phyloP scores from a whole-genome alignment of 1,140 invertebrate species.

The Pomacea maculata region DNA sequence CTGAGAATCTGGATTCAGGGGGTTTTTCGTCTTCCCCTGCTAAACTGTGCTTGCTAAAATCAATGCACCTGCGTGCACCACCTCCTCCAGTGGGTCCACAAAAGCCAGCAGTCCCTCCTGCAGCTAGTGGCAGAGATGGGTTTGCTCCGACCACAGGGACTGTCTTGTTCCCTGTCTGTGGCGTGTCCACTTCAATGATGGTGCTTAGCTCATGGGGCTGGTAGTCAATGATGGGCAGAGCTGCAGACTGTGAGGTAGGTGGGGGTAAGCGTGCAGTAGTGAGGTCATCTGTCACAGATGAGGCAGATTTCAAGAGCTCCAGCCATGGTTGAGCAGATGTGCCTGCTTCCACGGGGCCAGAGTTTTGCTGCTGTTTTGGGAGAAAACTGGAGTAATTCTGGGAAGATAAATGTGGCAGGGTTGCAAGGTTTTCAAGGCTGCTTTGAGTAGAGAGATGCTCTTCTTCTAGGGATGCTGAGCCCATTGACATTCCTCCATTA shows the following conservation, averaged over 20 bases:
- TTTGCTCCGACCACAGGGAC: not conserved
- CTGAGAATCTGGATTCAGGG: not conserved
- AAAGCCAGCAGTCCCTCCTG: not conserved
- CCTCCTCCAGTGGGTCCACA: not conserved
- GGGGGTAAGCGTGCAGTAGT: not conserved
- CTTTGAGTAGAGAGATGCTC: not conserved
- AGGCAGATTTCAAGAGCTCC: not conserved
- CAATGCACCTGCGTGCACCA: not conserved
- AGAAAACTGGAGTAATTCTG: too few relatives aligned
- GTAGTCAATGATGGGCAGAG: slow-evolving; percentile 5
- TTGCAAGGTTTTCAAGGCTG: not conserved
- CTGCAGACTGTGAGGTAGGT: not conserved
- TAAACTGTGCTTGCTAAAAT: not conserved
- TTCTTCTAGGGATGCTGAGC: not conserved
- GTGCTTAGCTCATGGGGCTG: slow-evolving; percentile 42
- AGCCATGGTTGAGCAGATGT: not conserved
- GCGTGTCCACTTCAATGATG: slow-evolving; percentile 48
- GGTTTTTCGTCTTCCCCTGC: not conserved
- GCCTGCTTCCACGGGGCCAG: too few relatives aligned
- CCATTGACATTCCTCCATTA: not conserved
- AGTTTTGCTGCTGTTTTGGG: too few relatives aligned
- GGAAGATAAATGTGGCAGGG: too few relatives aligned
- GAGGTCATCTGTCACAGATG: not conserved
- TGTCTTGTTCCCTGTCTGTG: slow-evolving; percentile 5
- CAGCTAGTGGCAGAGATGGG: not conserved